These are phyloP conservation scores for Epinephelus moara DNA, from an alignment of 2,113 vertebrate species.

Conservation along the genomic window DNA sequence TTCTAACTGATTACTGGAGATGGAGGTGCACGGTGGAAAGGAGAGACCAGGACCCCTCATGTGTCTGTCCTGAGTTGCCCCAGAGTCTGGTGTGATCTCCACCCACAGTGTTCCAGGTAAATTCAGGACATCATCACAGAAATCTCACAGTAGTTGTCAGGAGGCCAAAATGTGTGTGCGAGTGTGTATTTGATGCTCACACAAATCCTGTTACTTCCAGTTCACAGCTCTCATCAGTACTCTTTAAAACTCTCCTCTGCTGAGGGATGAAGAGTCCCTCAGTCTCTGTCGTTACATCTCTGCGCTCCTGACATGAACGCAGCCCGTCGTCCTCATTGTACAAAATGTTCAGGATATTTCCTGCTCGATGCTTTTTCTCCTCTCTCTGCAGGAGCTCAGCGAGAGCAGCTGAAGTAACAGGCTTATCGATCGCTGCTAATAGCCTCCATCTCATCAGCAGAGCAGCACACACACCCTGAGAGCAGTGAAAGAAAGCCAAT, in stretches of 20 bases:
- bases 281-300: not conserved
- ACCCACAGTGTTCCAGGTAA: conserved; percentile 27
- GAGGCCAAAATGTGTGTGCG: conserved; percentile 15
- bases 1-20: too few relatives aligned
- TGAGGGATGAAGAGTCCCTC: not conserved
- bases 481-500: not conserved
- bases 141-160: not conserved
- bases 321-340: not conserved
- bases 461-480: conserved; percentile 3
- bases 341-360: conserved; percentile 8
- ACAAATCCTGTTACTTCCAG: conserved; percentile 33
- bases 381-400: conserved; percentile 1
- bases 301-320: not conserved
- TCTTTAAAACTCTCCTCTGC: not conserved
- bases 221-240: conserved; percentile 2
- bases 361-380: conserved; percentile 14
- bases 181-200: conserved; percentile 2
- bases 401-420: conserved; percentile 1
- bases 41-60: not conserved
- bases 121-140: conserved; percentile 5
- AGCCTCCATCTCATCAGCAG: conserved; percentile 34
- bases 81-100: not conserved
- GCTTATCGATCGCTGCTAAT: conserved; percentile 52
- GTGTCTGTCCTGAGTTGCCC: conserved; percentile 25
- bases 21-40: not conserved